Conservation (phyloP, 2,888 invertebrate genomes). For the Eupeodes luniger region DNA sequence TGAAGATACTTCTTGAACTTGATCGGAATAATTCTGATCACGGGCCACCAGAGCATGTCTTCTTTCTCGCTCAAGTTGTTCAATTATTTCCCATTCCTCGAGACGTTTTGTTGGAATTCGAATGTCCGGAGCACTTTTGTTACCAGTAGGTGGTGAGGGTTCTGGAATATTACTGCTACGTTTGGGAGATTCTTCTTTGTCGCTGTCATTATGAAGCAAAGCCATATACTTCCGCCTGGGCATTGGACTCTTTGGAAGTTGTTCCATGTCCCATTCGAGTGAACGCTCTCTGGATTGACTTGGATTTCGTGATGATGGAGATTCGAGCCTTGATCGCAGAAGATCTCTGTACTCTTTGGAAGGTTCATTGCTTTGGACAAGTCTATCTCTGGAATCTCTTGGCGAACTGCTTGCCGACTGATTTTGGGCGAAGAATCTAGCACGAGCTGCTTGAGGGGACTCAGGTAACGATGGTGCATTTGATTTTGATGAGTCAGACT, state of each 20-base stretch:
- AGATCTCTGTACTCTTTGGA: slow-evolving; percentile 59
- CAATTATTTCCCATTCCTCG: slow-evolving; percentile 79
- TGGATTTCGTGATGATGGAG: slow-evolving; percentile 31
- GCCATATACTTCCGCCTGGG: slow-evolving; percentile 71
- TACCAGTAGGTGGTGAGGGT: neutral
- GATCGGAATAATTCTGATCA: slow-evolving; percentile 79
- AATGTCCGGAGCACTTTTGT: slow-evolving; percentile 13
- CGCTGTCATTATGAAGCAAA: slow-evolving; percentile 27
- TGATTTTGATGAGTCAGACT: neutral
- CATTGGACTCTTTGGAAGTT: slow-evolving; percentile 81
- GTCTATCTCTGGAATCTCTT: slow-evolving; percentile 46
- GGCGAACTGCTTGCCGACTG: slow-evolving; percentile 74
- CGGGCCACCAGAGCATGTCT: slow-evolving; percentile 81
- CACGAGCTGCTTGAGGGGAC: slow-evolving; percentile 52
- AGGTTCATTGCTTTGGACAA: slow-evolving; percentile 25
- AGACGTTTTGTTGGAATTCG: slow-evolving; percentile 50
- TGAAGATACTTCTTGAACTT: slow-evolving; percentile 44
- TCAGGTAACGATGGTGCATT: neutral
- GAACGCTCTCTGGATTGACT: slow-evolving; percentile 58
- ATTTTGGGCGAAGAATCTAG: slow-evolving; percentile 43
- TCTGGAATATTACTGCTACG: neutral
- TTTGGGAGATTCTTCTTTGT: slow-evolving; percentile 42
- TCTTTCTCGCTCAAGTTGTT: slow-evolving; percentile 82
- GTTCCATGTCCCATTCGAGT: slow-evolving; percentile 81
- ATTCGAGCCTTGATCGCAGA: slow-evolving; percentile 54